Conservation (phyloP, 64 coral and sea anemone genomes). For the Montipora foliosa region DNA sequence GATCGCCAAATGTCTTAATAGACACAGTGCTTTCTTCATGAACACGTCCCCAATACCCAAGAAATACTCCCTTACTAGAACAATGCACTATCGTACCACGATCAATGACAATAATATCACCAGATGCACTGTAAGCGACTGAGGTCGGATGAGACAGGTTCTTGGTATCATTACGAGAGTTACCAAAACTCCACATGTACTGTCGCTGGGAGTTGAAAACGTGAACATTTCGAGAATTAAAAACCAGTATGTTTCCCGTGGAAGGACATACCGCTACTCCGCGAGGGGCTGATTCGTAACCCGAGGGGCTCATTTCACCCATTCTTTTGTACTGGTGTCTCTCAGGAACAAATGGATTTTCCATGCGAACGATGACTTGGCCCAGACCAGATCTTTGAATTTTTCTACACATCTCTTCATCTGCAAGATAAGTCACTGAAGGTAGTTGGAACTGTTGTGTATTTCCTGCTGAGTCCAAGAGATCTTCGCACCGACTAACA, state of each 20-base stretch:
- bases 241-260: conserved; percentile 8
- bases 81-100: not conserved
- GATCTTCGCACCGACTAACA: not conserved
- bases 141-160: not conserved
- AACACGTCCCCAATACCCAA: not conserved
- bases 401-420: not conserved
- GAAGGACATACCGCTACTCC: not conserved
- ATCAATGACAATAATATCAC: conserved; percentile 12
- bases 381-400: not conserved
- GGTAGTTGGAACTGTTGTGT: not conserved
- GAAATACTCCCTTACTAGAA: not conserved
- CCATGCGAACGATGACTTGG: not conserved
- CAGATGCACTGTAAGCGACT: not conserved
- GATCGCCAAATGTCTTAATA: not conserved
- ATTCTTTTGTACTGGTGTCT: not conserved
- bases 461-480: not conserved
- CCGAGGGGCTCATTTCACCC: not conserved
- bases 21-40: not conserved
- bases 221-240: not conserved
- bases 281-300: not conserved
- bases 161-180: not conserved
- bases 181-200: conserved; percentile 1
- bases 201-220: conserved; percentile 5
- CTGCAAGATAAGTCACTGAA: not conserved
- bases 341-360: not conserved